A percentile compares a stretch with the other conserved stretches of the same genome.
Evolutionary conservation across 2,113 vertebrate species (phyloP).

Genomic region (Poecilia latipinna): DNA sequence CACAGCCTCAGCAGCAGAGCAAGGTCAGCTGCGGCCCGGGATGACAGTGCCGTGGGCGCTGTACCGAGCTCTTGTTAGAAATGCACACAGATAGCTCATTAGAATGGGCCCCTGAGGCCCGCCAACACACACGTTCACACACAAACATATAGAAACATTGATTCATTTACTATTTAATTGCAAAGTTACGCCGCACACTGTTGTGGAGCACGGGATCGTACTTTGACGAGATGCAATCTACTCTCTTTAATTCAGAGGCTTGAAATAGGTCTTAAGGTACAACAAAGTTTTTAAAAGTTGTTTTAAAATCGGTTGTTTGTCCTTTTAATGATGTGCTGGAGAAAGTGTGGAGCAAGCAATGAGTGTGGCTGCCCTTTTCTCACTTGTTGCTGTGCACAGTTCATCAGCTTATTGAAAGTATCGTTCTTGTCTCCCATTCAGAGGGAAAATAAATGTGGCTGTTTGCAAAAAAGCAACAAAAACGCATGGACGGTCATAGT

Average conservation of each 20-base stretch:
- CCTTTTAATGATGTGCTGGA: not conserved
- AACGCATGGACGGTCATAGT: not conserved
- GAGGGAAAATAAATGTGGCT: not conserved
- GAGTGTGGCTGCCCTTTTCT: not conserved
- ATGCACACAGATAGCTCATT: slow-evolving; percentile 85
- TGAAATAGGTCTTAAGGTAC: not conserved
- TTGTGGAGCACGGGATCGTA: slow-evolving; percentile 30
- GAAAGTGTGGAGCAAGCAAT: not conserved
- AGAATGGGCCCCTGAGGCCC: slow-evolving; percentile 79
- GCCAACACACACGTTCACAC: slow-evolving; percentile 65
- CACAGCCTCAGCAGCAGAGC: slow-evolving; percentile 79
- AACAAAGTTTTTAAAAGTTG: not conserved
- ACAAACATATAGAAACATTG: slow-evolving; percentile 76
- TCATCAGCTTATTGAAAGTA: not conserved
- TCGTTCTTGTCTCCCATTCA: not conserved
- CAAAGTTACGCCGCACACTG: slow-evolving; percentile 53
- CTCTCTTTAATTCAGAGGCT: not conserved
- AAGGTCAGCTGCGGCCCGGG: slow-evolving; percentile 82
- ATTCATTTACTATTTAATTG: slow-evolving; percentile 77
- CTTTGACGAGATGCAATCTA: slow-evolving; percentile 57
- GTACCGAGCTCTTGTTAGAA: slow-evolving; percentile 80
- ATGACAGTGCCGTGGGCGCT: slow-evolving; percentile 83
- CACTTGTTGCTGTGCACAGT: not conserved
- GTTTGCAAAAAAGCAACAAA: not conserved
- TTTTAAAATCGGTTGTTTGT: not conserved